A percentile compares a stretch with the other conserved stretches of the same genome.
Evolutionary conservation across 2,113 vertebrate genomes (phyloP).

Genomic region (Neolamprologus caudopunctatus): DNA sequence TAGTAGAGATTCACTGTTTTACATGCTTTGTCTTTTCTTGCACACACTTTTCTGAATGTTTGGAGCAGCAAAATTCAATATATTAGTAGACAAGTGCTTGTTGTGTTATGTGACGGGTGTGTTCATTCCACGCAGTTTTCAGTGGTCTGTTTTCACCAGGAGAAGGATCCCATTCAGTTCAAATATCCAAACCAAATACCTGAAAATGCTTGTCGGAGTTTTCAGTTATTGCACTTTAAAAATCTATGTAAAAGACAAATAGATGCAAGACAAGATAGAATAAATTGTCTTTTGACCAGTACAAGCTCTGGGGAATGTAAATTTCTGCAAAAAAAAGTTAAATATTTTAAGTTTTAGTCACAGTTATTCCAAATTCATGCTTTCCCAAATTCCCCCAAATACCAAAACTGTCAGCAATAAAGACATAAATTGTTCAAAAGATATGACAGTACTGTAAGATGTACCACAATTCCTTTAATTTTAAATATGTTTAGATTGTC

Average conservation of each 20-base stretch:
- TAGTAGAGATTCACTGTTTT: neutral
- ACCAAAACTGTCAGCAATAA: neutral
- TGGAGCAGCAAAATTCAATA: neutral
- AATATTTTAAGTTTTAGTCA: neutral
- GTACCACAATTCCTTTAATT: neutral
- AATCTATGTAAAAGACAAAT: neutral
- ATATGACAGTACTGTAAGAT: neutral
- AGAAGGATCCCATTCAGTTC: neutral
- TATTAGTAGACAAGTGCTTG: neutral
- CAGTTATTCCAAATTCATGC: neutral
- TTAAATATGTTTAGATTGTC: too few relatives aligned
- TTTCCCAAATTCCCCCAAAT: fast-evolving
- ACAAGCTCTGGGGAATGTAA: neutral
- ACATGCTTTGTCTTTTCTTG: neutral
- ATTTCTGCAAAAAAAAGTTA: neutral
- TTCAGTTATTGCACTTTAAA: neutral
- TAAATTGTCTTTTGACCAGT: neutral
- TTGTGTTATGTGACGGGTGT: neutral
- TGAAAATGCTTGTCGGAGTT: neutral
- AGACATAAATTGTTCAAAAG: neutral
- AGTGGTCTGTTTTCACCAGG: fast-evolving
- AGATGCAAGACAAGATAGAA: neutral
- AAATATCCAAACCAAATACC: neutral
- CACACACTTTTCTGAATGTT: neutral
- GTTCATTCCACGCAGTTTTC: neutral